Conservation (phyloP, 2,888 invertebrate genomes). For the Aelia acuminata region DNA sequence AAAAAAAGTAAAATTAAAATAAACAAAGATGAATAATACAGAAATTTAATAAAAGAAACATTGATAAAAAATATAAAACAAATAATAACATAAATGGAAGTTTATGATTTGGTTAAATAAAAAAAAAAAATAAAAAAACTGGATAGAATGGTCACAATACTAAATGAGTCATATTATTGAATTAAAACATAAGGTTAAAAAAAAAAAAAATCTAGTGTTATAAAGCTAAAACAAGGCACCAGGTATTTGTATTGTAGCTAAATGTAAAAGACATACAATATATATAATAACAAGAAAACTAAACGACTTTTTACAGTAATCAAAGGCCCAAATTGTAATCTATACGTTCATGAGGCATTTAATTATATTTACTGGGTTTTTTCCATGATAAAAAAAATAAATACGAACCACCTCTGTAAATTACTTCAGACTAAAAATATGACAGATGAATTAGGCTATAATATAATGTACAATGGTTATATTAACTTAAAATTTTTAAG, state of each 20-base stretch:
- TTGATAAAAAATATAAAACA: neutral
- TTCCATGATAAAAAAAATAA: neutral
- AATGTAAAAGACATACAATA: conserved; percentile 24
- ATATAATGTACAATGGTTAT: conserved; percentile 51
- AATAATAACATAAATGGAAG: neutral
- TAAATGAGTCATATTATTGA: neutral
- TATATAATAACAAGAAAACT: conserved; percentile 27
- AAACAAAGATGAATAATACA: neutral
- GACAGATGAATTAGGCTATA: conserved; percentile 55
- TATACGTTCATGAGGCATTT: neutral
- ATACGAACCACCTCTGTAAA: neutral
- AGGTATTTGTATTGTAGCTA: conserved; percentile 42
- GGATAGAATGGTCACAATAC: conserved; percentile 1
- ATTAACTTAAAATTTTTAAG: conserved; percentile 50
- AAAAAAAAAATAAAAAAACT: neutral
- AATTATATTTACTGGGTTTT: neutral
- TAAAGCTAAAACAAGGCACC: conserved; percentile 49
- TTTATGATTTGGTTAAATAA: neutral
- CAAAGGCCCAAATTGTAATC: neutral
- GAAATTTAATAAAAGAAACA: neutral
- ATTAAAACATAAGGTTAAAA: conserved; percentile 4
- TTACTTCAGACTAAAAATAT: conserved; percentile 12
- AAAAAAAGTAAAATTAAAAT: neutral
- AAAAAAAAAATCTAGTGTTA: neutral
- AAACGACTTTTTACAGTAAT: conserved; percentile 25